Evolutionary conservation across 30 jellyfish, hydroid and myxozoan species (phyloP).

Genomic region (Rhopilema esculentum): DNA sequence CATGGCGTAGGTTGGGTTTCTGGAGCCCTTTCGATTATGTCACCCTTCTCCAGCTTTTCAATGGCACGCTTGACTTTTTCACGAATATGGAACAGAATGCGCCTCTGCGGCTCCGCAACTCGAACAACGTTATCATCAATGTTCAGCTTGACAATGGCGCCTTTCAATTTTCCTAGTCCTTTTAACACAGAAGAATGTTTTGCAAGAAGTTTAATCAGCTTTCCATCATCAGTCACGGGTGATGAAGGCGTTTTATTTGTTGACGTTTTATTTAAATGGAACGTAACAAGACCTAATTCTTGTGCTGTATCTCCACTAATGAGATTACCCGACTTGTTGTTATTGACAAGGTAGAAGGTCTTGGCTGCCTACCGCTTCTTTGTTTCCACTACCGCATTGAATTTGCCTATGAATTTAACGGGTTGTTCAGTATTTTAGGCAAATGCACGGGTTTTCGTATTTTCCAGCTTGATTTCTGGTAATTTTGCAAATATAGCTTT

Average conservation of each 20-base stretch:
- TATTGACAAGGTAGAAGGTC: slow-evolving; percentile 11
- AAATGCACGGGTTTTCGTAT: slow-evolving; percentile 23
- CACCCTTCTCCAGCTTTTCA: neutral
- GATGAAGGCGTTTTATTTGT: too few species aligned
- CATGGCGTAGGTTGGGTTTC: slow-evolving; percentile 7
- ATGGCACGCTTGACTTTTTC: neutral
- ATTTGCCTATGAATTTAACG: slow-evolving; percentile 4
- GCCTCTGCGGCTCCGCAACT: neutral
- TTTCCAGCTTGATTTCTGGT: slow-evolving; percentile 12
- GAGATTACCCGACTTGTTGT: too few species aligned
- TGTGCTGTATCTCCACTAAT: too few species aligned
- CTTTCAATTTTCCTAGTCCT: neutral
- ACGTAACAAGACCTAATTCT: too few species aligned
- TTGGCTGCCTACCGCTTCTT: slow-evolving; percentile 3
- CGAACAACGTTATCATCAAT: neutral
- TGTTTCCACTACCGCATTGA: slow-evolving; percentile 16
- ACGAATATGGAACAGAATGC: neutral
- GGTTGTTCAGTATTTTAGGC: slow-evolving; percentile 15
- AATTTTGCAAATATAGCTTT: slow-evolving; percentile 17
- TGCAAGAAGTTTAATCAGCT: neutral
- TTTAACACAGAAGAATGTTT: neutral
- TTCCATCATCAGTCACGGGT: slow-evolving; percentile 4
- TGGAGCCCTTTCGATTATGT: slow-evolving; percentile 3
- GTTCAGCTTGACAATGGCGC: neutral
- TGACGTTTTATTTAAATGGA: neutral